phyloP scores from a whole-genome alignment of 1,140 invertebrate genomes.

The Heliconius nattereri region DNA sequence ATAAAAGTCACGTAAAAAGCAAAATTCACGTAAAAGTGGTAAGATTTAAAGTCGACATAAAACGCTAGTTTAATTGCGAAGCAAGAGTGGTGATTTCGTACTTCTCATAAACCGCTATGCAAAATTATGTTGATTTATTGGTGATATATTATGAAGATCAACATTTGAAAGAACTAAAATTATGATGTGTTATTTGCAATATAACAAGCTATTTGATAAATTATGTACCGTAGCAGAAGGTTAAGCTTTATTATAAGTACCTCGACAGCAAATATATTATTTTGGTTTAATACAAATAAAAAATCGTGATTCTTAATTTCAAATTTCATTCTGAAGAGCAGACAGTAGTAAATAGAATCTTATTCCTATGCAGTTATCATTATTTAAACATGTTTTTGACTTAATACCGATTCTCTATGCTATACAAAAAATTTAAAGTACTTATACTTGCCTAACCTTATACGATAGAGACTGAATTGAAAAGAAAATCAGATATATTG shows the following conservation, averaged over 20 bases:
- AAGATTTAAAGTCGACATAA: slow-evolving; percentile 18
- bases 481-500: not conserved
- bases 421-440: too few relatives aligned
- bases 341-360: too few relatives aligned
- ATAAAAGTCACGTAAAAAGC: slow-evolving; percentile 6
- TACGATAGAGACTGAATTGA: too few relatives aligned
- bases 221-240: not conserved
- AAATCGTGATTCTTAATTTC: not conserved
- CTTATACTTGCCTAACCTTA: too few relatives aligned
- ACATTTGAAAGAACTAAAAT: not conserved
- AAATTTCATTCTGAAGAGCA: too few relatives aligned
- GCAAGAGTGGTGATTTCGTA: slow-evolving; percentile 6
- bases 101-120: slow-evolving; percentile 18
- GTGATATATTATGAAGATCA: slow-evolving; percentile 2
- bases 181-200: not conserved
- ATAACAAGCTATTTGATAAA: not conserved
- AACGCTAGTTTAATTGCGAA: not conserved
- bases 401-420: too few relatives aligned
- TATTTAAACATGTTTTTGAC: too few relatives aligned
- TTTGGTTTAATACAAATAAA: not conserved
- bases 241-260: not conserved
- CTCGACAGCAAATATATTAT: not conserved
- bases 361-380: too few relatives aligned
- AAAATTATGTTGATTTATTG: slow-evolving; percentile 27
- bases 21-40: slow-evolving; percentile 16